Evolutionary conservation across 35 echinoderm and acorn worm species (phyloP).

Genomic region (Chiridota heheva): DNA sequence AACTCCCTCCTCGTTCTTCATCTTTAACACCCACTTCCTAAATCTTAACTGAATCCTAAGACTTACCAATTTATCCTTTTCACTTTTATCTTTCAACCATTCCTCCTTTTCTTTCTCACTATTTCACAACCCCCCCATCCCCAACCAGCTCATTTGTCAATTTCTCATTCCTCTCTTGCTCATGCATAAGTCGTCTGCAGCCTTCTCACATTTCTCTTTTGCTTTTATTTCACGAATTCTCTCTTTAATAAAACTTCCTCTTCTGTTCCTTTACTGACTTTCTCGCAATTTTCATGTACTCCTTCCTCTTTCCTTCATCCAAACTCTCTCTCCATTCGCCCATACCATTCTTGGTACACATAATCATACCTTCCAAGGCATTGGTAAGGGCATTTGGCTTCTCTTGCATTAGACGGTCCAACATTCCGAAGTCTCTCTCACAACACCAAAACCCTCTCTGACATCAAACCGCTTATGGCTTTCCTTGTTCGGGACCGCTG

Average conservation of each 20-base stretch:
- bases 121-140: not conserved
- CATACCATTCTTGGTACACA: conserved; percentile 22
- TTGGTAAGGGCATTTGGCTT: conserved; percentile 13
- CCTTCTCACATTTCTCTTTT: not conserved
- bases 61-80: no score
- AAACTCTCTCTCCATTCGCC: conserved; percentile 17
- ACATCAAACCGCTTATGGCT: no score
- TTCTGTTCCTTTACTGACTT: not conserved
- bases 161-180: conserved; percentile 21
- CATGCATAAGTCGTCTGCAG: no score
- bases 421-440: conserved; percentile 34
- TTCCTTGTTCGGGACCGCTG: no score
- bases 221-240: not conserved
- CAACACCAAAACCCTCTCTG: no score
- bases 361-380: conserved; percentile 14
- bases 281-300: conserved; percentile 4
- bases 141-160: not conserved
- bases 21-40: no score
- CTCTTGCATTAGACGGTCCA: conserved; percentile 14
- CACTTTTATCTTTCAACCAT: not conserved
- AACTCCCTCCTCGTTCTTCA: no score
- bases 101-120: not conserved
- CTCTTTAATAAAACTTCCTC: not conserved
- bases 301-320: not conserved
- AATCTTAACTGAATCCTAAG: no score